phyloP scores from a whole-genome alignment of 2,888 invertebrate genomes.

The Calameuta idolon region DNA sequence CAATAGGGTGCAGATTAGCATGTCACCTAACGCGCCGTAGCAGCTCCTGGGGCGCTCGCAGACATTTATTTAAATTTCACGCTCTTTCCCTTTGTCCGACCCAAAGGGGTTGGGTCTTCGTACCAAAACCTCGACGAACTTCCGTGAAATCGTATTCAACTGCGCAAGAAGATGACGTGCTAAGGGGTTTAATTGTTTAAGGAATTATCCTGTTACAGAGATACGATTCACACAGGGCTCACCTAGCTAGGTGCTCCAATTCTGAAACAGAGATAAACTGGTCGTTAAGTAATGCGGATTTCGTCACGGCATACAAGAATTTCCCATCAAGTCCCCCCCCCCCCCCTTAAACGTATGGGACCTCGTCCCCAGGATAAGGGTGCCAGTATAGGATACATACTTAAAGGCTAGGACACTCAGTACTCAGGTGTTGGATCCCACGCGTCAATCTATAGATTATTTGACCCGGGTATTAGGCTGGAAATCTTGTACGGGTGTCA shows the following conservation, averaged over 20 bases:
- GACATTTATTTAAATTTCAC: slow-evolving; percentile 66
- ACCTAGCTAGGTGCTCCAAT: neutral
- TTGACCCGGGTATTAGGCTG: slow-evolving; percentile 61
- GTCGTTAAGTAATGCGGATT: neutral
- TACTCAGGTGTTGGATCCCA: slow-evolving; percentile 63
- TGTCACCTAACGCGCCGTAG: slow-evolving; percentile 60
- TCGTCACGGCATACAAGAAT: neutral
- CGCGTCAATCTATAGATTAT: slow-evolving; percentile 49
- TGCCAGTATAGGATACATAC: neutral
- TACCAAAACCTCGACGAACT: slow-evolving; percentile 29
- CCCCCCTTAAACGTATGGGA: neutral
- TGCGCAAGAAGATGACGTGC: neutral
- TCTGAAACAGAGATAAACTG: neutral
- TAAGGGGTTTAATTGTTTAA: neutral
- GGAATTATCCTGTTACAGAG: neutral
- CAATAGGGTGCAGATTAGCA: slow-evolving; percentile 52
- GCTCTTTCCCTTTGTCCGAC: slow-evolving; percentile 53
- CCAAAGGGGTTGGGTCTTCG: slow-evolving; percentile 16
- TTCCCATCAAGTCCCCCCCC: neutral
- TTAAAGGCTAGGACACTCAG: slow-evolving; percentile 19
- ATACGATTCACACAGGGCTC: neutral
- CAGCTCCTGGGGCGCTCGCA: slow-evolving; percentile 44
- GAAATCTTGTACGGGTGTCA: slow-evolving; percentile 35
- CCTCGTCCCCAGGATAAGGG: neutral
- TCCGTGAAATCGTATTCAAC: slow-evolving; percentile 54